Evolutionary conservation across 2,888 invertebrate species (phyloP), one percentile per base, ranked within the genome.

Genomic region (Cyclophora albipunctata): DNA sequence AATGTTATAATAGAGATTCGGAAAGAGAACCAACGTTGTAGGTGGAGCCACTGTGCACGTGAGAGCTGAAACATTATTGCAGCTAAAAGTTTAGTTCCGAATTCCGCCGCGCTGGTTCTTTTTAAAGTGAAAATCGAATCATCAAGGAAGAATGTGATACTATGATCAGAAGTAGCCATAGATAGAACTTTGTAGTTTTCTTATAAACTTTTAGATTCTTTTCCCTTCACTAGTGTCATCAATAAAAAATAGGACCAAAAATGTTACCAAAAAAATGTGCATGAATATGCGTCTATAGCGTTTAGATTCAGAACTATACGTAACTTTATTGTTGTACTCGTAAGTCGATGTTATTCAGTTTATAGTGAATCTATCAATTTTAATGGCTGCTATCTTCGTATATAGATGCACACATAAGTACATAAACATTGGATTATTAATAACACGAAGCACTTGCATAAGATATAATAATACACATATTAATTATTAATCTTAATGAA

Each of bases 91-190:
- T 20, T 20, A 20, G 20, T 20, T 20, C 20, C 20, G 2, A 20
- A 37, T 37, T 37, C 37, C 37, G 37, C 37, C 5, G 4, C 37
- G 4, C 4, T 37, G 4, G 37, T 5, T 47, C 48, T 57, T 56
- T 50, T 42, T 58, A 54, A 56, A 33, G 7, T 64, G 45, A 57
- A 60, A 69, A 68, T 75, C 72, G 66, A 69, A 68, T 75, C 72
- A 65, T 75, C 75, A 77, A 73, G 54, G 64, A 69, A 78, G 78
- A 78, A 77, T 79, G 75, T 65, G 66, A 62, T 62, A 67, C 69
- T 58, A 65, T 66, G 64, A 60, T 57, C 4, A 62, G 62, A 64
- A 59, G 58, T 64, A 65, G 64, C 55, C 57, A 65, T 70, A 73
- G 58, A 63, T 53, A 37, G 4, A 37, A 37, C 47, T 52, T 59